A percentile compares a stretch with the other conserved stretches of the same genome.
Conservation (phyloP, 2,888 invertebrate species). For the Scaptomyza parva region DNA sequence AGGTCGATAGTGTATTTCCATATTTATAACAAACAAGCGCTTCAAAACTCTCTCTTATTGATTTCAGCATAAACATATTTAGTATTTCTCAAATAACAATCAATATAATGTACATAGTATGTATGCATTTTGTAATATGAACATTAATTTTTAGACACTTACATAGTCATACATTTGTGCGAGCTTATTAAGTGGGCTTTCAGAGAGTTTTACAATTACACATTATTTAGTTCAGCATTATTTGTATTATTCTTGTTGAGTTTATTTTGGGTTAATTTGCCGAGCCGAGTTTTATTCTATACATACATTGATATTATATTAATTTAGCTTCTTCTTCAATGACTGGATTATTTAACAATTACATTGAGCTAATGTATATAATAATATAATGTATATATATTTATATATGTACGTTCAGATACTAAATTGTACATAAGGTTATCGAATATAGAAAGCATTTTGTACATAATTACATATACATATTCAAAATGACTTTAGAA, state of each 20-base stretch:
- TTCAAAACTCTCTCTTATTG: neutral
- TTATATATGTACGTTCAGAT: constrained; percentile 1
- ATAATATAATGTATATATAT: no score
- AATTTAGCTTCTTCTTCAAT: constrained; percentile 17
- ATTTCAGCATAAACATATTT: neutral
- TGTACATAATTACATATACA: constrained; percentile 26
- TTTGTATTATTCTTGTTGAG: constrained; percentile 28
- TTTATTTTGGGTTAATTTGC: constrained; percentile 34
- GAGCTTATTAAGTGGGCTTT: neutral
- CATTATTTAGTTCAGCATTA: constrained; percentile 63
- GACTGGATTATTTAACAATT: constrained; percentile 23
- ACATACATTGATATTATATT: constrained; percentile 9
- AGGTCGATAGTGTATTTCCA: constrained; percentile 1
- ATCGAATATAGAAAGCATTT: constrained; percentile 5
- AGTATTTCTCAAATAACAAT: constrained; percentile 25
- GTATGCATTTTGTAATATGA: constrained; percentile 4
- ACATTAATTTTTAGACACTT: constrained; percentile 13
- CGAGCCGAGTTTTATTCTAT: constrained; percentile 24
- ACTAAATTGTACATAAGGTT: constrained; percentile 9
- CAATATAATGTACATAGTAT: constrained; percentile 35
- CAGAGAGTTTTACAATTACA: constrained; percentile 28
- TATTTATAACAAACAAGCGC: constrained; percentile 1
- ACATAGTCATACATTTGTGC: constrained; percentile 4
- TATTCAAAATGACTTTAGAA: constrained; percentile 33
- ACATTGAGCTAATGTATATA: constrained; percentile 26